These are phyloP conservation scores for Silurus asotus DNA, from an alignment of 2,113 vertebrate genomes.

Conservation along the genomic window DNA sequence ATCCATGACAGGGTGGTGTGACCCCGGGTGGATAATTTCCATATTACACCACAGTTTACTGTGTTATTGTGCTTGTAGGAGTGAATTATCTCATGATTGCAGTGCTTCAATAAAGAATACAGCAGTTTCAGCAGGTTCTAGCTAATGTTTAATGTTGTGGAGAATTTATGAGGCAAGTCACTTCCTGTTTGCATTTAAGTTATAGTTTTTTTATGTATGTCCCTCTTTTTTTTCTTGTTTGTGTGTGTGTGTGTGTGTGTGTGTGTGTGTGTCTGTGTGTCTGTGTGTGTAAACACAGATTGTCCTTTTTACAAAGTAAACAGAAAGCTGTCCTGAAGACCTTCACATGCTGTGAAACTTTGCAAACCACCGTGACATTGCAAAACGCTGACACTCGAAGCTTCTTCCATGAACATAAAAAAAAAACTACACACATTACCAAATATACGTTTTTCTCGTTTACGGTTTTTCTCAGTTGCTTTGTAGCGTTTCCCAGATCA, in stretches of 20 bases:
- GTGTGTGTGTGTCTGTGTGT: too few relatives aligned
- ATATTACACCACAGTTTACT: not conserved
- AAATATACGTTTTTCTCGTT: not conserved
- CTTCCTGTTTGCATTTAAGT: not conserved
- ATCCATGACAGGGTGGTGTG: not conserved
- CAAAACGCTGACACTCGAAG: not conserved
- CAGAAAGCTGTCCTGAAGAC: too few relatives aligned
- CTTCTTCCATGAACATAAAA: not conserved
- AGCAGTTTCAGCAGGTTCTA: not conserved
- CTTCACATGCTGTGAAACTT: not conserved
- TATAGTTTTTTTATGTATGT: not conserved
- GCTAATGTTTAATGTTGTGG: not conserved
- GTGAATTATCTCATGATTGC: not conserved
- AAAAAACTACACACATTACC: not conserved
- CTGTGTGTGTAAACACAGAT: too few relatives aligned
- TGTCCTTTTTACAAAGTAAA: not conserved
- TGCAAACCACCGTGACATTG: not conserved
- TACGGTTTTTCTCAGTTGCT: too few relatives aligned
- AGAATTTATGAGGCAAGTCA: not conserved
- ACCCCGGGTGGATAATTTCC: not conserved
- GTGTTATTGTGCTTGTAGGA: not conserved
- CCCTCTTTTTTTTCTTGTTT: too few relatives aligned
- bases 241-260: too few relatives aligned
- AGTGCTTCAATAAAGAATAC: not conserved
- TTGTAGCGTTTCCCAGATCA: too few relatives aligned